phyloP scores from a whole-genome alignment of 2,888 invertebrate species.

The Coelopa pilipes region DNA sequence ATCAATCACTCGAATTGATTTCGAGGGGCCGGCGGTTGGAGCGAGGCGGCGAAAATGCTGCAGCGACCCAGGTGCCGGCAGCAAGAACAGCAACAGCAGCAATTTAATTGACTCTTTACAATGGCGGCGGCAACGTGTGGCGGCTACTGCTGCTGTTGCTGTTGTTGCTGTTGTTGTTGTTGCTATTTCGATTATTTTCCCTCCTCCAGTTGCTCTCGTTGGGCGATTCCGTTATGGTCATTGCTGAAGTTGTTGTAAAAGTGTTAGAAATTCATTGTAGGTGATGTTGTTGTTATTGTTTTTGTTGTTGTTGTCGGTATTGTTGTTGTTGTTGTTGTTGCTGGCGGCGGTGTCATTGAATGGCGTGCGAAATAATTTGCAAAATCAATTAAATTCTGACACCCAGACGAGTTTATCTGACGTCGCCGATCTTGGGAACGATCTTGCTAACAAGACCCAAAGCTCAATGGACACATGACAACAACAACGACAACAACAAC shows the following conservation, averaged over 20 bases:
- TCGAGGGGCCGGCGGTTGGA: background rate
- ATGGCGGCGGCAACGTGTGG: slow-evolving; percentile 1
- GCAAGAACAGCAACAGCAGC: slow-evolving; percentile 28
- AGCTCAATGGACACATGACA: background rate
- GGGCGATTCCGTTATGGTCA: background rate
- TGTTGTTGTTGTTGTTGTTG: slow-evolving; percentile 25
- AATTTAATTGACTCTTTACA: slow-evolving; percentile 29
- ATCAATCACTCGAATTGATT: slow-evolving; percentile 35
- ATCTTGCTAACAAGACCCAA: slow-evolving; percentile 31
- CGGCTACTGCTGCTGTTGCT: slow-evolving; percentile 12
- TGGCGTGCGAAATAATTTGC: slow-evolving; percentile 59
- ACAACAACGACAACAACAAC: no score
- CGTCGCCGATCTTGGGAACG: slow-evolving; percentile 32
- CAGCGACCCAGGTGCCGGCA: background rate
- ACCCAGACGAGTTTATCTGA: slow-evolving; percentile 36
- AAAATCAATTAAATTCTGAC: slow-evolving; percentile 43
- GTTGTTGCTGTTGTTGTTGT: slow-evolving; percentile 10
- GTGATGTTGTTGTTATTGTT: background rate
- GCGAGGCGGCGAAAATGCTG: no score
- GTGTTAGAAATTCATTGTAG: background rate
- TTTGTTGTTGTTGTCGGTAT: background rate
- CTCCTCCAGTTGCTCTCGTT: slow-evolving; percentile 15
- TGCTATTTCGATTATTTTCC: slow-evolving; percentile 37
- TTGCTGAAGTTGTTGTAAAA: background rate
- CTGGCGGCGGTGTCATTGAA: slow-evolving; percentile 22